Evolutionary conservation across 2,888 invertebrate genomes (phyloP).

Genomic region (Griposia aprilina): DNA sequence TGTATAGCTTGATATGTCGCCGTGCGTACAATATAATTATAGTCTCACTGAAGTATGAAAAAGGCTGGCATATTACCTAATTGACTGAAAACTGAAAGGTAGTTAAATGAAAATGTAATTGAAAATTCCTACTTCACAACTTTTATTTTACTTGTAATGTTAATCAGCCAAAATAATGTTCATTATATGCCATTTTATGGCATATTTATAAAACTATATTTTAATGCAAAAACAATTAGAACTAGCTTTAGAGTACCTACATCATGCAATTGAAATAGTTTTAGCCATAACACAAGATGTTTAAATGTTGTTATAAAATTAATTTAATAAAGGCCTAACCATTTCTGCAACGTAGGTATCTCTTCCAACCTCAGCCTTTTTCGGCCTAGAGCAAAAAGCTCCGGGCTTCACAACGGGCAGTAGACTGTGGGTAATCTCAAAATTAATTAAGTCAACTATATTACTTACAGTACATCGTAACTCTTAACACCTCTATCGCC

Average conservation of each 20-base stretch:
- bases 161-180: neutral
- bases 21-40: conserved; percentile 13
- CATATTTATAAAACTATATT: neutral
- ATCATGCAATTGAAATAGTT: neutral
- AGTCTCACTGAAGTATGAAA: conserved; percentile 21
- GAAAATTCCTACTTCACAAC: neutral
- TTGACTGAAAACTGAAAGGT: conserved; percentile 3
- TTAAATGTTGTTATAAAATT: neutral
- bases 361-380: neutral
- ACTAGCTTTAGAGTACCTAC: too few species aligned
- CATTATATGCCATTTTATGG: neutral
- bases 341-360: neutral
- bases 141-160: too few species aligned
- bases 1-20: too few species aligned
- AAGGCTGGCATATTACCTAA: conserved; percentile 49
- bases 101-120: neutral
- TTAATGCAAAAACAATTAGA: too few species aligned
- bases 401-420: conserved; percentile 42
- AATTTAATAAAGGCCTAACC: neutral
- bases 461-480: conserved; percentile 69
- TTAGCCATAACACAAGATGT: neutral
- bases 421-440: conserved; percentile 72
- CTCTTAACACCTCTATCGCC: conserved; percentile 61
- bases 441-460: conserved; percentile 80
- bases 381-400: neutral